Evolutionary conservation across 2,888 invertebrate genomes (phyloP).

Genomic region (Aleiodes alternator): DNA sequence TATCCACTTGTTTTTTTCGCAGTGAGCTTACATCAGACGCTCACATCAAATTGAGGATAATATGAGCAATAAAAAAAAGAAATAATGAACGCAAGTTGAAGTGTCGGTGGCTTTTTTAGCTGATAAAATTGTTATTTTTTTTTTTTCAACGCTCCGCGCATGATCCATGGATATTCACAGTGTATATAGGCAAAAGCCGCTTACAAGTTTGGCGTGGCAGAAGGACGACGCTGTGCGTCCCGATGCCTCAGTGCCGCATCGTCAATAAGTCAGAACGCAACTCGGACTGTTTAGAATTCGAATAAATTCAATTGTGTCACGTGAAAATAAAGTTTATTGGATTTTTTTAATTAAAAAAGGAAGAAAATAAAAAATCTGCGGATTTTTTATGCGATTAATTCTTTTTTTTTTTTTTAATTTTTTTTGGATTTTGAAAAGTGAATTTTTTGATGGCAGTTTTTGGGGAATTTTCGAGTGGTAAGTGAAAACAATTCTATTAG

Average conservation of each 20-base stretch:
- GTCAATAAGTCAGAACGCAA: conserved; percentile 54
- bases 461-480: too few relatives aligned
- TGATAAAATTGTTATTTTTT: not conserved
- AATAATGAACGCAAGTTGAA: not conserved
- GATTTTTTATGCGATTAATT: not conserved
- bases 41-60: not conserved
- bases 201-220: conserved; percentile 9
- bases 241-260: conserved; percentile 60
- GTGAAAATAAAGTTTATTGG: not conserved
- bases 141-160: conserved; percentile 27
- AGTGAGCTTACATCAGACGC: not conserved
- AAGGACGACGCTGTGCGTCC: conserved; percentile 44
- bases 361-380: conserved; percentile 14
- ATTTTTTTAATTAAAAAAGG: not conserved
- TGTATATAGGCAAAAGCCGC: conserved; percentile 12
- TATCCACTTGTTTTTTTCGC: too few relatives aligned
- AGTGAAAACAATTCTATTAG: too few relatives aligned
- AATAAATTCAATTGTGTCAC: not conserved
- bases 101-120: not conserved
- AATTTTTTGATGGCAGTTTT: too few relatives aligned
- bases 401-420: too few relatives aligned
- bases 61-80: not conserved
- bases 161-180: conserved; percentile 6
- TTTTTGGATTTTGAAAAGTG: too few relatives aligned
- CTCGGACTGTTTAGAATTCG: not conserved